Percentiles rank a stretch among this genome's conserved stretches.
Conservation (phyloP, 2,113 vertebrate species). For the Sylvilagus bachmani region DNA sequence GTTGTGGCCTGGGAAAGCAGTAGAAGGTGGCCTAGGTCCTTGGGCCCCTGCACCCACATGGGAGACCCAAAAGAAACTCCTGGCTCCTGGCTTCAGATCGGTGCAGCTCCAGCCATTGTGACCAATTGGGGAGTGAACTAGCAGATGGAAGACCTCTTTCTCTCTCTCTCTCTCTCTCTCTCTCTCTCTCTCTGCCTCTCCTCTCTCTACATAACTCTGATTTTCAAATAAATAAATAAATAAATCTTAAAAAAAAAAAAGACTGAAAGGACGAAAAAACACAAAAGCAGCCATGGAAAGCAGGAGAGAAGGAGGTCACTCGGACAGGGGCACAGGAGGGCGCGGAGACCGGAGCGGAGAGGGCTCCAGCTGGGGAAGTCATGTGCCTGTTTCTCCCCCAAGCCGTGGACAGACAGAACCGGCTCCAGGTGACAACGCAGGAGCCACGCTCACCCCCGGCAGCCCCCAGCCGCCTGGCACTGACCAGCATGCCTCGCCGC, state of each 20-base stretch:
- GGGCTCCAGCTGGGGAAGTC: neutral
- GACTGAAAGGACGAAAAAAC: neutral
- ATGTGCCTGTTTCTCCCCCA: neutral
- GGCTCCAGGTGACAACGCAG: neutral
- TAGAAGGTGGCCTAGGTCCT: too few species aligned
- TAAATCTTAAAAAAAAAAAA: neutral
- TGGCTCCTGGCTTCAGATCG: too few species aligned
- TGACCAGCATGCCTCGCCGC: slow-evolving; percentile 98
- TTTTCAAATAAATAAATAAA: too few species aligned
- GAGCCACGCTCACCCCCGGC: neutral
- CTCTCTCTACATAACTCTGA: too few species aligned
- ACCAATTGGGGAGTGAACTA: too few species aligned
- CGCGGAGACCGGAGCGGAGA: neutral
- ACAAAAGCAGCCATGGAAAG: neutral
- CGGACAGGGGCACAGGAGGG: neutral
- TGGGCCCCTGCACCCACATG: too few species aligned
- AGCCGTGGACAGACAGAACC: fast-evolving
- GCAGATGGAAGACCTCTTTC: too few species aligned
- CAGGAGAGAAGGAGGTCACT: neutral
- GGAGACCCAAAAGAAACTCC: too few species aligned
- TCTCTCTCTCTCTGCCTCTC: too few species aligned
- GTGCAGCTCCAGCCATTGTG: too few species aligned
- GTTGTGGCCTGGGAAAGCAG: too few species aligned
- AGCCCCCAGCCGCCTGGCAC: slow-evolving; percentile 22
- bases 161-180: too few species aligned